These are phyloP conservation scores for Xylota segnis DNA, from an alignment of 2,888 invertebrate species.

Conservation along the genomic window DNA sequence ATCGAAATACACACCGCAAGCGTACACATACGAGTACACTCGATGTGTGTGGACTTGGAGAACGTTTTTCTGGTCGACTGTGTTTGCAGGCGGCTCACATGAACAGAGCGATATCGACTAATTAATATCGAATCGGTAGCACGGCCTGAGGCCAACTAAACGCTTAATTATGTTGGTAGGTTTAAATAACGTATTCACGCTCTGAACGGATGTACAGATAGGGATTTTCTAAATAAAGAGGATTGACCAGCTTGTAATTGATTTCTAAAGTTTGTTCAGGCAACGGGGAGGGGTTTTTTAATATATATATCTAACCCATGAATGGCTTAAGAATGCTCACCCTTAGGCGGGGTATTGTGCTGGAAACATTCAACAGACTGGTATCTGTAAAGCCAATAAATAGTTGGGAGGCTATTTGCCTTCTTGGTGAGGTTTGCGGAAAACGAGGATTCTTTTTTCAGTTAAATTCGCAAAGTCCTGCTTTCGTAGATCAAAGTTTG, in stretches of 20 bases:
- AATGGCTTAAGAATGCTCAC: neutral
- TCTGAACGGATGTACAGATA: conserved; percentile 16
- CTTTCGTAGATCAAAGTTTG: too few relatives aligned
- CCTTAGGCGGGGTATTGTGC: neutral
- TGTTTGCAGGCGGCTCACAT: conserved; percentile 14
- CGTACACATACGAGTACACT: neutral
- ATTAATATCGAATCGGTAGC: conserved; percentile 54
- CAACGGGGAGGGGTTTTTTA: conserved; percentile 3
- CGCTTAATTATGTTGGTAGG: conserved; percentile 39
- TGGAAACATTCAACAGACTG: neutral
- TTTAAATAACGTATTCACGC: conserved; percentile 20
- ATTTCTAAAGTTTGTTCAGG: conserved; percentile 25
- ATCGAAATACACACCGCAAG: conserved; percentile 26
- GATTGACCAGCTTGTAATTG: conserved; percentile 27
- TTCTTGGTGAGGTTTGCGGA: too few relatives aligned
- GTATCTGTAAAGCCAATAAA: neutral
- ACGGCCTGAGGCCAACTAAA: conserved; percentile 25
- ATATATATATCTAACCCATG: neutral
- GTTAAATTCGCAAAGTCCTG: too few relatives aligned
- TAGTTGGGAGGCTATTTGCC: neutral
- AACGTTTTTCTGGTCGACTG: conserved; percentile 42
- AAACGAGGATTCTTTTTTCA: too few relatives aligned
- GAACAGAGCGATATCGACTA: conserved; percentile 55
- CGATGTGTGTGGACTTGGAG: neutral
- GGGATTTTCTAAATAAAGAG: neutral